These are phyloP conservation scores for Sylvietta virens DNA, from an alignment of 2,113 vertebrate species.

Conservation along the genomic window DNA sequence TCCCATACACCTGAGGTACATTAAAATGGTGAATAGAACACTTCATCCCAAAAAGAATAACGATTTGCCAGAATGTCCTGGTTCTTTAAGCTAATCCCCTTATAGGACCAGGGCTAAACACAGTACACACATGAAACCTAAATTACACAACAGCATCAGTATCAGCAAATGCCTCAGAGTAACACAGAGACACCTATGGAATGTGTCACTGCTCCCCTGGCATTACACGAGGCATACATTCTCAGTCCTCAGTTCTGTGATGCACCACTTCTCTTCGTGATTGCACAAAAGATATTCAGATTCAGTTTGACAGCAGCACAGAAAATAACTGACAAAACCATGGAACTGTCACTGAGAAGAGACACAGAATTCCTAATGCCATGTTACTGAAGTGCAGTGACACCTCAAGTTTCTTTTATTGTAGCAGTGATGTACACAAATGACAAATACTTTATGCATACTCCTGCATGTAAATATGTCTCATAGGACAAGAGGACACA, in stretches of 20 bases:
- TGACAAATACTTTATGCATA: accelerated
- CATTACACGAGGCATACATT: accelerated
- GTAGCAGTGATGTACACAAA: background rate
- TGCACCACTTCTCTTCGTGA: background rate
- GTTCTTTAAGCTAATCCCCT: background rate
- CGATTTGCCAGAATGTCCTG: background rate
- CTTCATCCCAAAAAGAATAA: background rate
- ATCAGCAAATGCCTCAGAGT: background rate
- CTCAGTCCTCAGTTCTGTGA: background rate
- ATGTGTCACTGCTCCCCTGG: background rate
- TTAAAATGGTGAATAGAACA: background rate
- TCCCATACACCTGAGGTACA: background rate
- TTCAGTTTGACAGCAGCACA: background rate
- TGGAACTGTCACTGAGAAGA: background rate
- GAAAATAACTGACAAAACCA: background rate
- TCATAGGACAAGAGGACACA: background rate
- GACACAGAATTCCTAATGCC: background rate
- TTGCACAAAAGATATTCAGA: background rate
- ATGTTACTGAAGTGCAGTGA: background rate
- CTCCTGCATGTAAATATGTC: background rate
- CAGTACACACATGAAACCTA: accelerated
- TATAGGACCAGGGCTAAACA: background rate
- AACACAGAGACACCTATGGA: background rate
- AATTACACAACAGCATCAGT: background rate
- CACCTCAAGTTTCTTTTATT: background rate